Evolutionary conservation across 2,113 vertebrate species (phyloP).

Genomic region (Lichenostomus cassidix): DNA sequence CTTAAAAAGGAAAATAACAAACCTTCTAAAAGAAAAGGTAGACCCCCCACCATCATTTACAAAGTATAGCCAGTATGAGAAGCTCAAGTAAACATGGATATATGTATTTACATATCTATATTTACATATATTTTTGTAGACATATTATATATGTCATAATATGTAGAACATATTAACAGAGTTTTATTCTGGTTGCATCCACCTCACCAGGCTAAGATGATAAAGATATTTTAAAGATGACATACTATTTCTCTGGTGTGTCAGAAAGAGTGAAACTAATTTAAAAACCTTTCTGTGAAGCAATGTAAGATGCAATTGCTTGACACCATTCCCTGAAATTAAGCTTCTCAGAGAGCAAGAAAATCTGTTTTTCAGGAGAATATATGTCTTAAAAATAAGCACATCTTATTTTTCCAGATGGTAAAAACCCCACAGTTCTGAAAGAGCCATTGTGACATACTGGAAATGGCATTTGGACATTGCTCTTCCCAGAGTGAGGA

Average conservation of each 20-base stretch:
- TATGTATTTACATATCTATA: background rate
- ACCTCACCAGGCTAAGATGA: background rate
- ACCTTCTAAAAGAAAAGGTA: background rate
- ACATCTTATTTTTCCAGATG: background rate
- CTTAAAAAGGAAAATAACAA: background rate
- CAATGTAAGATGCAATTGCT: background rate
- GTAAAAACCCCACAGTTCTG: background rate
- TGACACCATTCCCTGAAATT: background rate
- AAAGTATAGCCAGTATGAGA: background rate
- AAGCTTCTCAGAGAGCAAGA: background rate
- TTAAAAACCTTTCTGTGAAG: background rate
- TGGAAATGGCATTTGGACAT: background rate
- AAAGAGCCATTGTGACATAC: rapidly evolving
- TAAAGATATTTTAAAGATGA: background rate
- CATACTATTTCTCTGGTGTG: background rate
- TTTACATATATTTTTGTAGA: background rate
- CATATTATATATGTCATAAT: background rate
- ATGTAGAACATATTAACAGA: background rate
- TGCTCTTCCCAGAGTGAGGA: background rate
- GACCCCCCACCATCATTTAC: background rate
- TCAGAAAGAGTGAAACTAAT: background rate
- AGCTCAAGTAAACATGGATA: background rate
- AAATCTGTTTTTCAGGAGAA: background rate
- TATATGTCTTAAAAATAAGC: background rate
- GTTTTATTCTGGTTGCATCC: background rate